Conservation (phyloP, 1,140 invertebrate species). For the Lordiphosa stackelbergi region DNA sequence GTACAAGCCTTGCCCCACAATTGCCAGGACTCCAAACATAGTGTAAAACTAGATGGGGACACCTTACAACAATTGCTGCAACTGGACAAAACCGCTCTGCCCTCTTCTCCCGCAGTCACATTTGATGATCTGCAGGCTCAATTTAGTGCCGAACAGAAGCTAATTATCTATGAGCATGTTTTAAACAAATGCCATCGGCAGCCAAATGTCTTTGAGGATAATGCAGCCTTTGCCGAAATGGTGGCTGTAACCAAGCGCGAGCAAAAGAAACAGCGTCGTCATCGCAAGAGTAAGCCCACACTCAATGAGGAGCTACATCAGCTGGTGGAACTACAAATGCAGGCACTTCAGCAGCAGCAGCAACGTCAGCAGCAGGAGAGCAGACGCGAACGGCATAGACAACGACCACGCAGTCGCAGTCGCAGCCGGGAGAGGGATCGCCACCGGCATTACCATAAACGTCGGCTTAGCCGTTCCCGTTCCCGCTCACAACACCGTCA, state of each 20-base stretch:
- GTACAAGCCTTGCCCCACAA: slow-evolving; percentile 12
- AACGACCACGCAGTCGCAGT: too few relatives aligned
- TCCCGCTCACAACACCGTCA: background rate
- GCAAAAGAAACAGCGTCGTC: slow-evolving; percentile 36
- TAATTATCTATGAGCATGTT: slow-evolving; percentile 57
- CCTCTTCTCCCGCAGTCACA: background rate
- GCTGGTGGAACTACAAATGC: slow-evolving; percentile 62
- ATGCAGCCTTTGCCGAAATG: slow-evolving; percentile 36
- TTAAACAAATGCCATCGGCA: slow-evolving; percentile 24
- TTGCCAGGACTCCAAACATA: slow-evolving; percentile 11
- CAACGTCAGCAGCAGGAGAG: background rate
- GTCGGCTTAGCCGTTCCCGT: slow-evolving; percentile 4
- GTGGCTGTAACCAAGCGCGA: slow-evolving; percentile 48
- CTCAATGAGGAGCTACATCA: slow-evolving; percentile 58
- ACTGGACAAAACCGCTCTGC: background rate
- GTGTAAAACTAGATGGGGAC: slow-evolving; percentile 16
- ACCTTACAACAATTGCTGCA: slow-evolving; percentile 20
- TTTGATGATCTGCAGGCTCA: slow-evolving; percentile 41
- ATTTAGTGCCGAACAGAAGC: slow-evolving; percentile 31
- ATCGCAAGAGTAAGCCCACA: slow-evolving; percentile 64
- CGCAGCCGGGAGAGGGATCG: slow-evolving; percentile 3
- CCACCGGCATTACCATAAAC: background rate
- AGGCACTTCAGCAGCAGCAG: slow-evolving; percentile 39
- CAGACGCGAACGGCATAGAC: background rate
- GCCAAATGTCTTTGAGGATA: slow-evolving; percentile 19